Evolutionary conservation across 1,140 invertebrate genomes (phyloP).

Genomic region (Sycophaga agraensis): DNA sequence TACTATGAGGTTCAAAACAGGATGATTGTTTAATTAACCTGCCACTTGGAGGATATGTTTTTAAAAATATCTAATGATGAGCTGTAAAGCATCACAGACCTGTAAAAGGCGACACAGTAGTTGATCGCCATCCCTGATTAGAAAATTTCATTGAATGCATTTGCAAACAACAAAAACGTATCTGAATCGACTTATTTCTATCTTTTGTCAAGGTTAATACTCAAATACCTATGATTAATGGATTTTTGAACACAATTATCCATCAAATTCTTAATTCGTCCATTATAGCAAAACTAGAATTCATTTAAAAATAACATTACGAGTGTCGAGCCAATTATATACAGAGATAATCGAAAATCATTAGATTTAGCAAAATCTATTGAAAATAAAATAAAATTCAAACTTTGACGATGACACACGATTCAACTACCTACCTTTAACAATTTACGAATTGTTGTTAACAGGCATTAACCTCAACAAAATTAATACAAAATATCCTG

Average conservation of each 20-base stretch:
- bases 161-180: not conserved
- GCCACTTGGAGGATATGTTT: slow-evolving; percentile 30
- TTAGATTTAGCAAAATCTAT: slow-evolving; percentile 22
- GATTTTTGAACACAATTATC: slow-evolving; percentile 12
- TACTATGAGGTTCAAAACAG: slow-evolving; percentile 17
- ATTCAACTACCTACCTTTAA: not conserved
- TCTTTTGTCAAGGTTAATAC: slow-evolving; percentile 11
- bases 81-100: slow-evolving; percentile 24
- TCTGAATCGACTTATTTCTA: not conserved
- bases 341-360: not conserved
- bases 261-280: slow-evolving; percentile 2
- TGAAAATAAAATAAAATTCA: slow-evolving; percentile 4
- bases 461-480: slow-evolving; percentile 2
- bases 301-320: slow-evolving; percentile 1
- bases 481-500: not conserved
- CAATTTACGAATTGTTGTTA: not conserved
- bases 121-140: slow-evolving; percentile 16
- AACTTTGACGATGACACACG: not conserved
- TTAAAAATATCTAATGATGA: slow-evolving; percentile 29
- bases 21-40: slow-evolving; percentile 25
- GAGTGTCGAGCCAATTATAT: not conserved
- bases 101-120: slow-evolving; percentile 26
- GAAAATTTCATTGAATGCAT: slow-evolving; percentile 24
- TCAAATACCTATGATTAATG: not conserved
- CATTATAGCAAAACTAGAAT: not conserved